Evolutionary conservation across 2,888 invertebrate genomes (phyloP).

Genomic region (Lathronympha strigana): DNA sequence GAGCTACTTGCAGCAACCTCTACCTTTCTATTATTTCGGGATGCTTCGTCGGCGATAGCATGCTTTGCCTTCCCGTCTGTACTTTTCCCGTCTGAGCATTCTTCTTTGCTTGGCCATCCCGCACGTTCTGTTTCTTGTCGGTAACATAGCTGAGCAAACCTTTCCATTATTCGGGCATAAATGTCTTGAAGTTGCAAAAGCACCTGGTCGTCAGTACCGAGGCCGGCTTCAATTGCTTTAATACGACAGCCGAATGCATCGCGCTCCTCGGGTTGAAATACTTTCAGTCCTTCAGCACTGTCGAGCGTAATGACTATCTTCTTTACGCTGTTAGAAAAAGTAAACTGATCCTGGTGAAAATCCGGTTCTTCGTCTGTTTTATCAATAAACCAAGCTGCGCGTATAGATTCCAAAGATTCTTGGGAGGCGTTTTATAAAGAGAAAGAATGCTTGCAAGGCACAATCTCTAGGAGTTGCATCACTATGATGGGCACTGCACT

Average conservation of each 20-base stretch:
- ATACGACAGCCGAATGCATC: neutral
- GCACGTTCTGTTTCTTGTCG: neutral
- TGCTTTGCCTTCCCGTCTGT: neutral
- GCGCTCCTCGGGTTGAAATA: neutral
- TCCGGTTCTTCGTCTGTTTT: too few relatives aligned
- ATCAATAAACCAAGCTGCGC: too few relatives aligned
- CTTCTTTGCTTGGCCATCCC: neutral
- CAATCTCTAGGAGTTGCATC: neutral
- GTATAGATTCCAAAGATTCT: too few relatives aligned
- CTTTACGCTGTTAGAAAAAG: neutral
- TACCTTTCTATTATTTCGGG: neutral
- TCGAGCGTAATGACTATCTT: neutral
- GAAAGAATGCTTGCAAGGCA: neutral
- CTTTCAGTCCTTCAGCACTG: neutral
- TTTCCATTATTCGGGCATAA: neutral
- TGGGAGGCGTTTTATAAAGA: too few relatives aligned
- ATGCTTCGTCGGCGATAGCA: neutral
- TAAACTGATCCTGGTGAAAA: neutral
- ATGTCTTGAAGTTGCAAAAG: neutral
- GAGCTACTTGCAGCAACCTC: neutral
- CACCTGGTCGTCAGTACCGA: neutral
- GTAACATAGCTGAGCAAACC: neutral
- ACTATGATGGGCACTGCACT: neutral
- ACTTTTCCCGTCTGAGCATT: neutral
- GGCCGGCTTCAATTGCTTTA: neutral